Percentiles rank a stretch among this genome's conserved stretches.
These are phyloP conservation scores for Leptinotarsa peninsularis DNA, from an alignment of 2,888 invertebrate genomes.

Conservation along the genomic window DNA sequence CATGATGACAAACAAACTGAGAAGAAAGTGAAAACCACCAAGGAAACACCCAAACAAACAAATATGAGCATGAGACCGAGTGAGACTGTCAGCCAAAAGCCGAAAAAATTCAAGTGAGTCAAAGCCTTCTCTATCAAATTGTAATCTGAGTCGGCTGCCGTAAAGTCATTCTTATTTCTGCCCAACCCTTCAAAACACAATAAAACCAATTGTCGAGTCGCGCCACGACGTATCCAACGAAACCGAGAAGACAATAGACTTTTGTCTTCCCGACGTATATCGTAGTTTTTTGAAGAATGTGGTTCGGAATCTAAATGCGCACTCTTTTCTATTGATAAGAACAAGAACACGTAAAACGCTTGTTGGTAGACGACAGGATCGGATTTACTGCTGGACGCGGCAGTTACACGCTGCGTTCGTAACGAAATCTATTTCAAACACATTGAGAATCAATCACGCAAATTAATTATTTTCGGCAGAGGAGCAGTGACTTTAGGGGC, in stretches of 20 bases:
- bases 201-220: constrained; percentile 27
- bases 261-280: constrained; percentile 35
- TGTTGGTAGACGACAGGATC: constrained; percentile 1
- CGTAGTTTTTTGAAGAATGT: constrained; percentile 48
- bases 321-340: constrained; percentile 42
- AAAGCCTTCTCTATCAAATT: background rate
- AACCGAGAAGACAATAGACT: constrained; percentile 43
- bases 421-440: no score
- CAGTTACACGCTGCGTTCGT: no score
- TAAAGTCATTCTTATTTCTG: background rate
- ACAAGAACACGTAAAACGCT: constrained; percentile 41
- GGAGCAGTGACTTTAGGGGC: no score
- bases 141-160: background rate
- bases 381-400: background rate
- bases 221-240: constrained; percentile 19
- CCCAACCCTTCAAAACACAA: background rate
- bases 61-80: no score
- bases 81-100: no score
- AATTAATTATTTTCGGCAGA: no score
- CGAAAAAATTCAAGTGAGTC: no score
- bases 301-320: constrained; percentile 47
- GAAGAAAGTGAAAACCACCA: no score
- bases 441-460: no score
- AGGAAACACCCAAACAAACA: no score
- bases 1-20: no score